Evolutionary conservation across 1,140 invertebrate species (phyloP).

Genomic region (Heliconius nattereri): DNA sequence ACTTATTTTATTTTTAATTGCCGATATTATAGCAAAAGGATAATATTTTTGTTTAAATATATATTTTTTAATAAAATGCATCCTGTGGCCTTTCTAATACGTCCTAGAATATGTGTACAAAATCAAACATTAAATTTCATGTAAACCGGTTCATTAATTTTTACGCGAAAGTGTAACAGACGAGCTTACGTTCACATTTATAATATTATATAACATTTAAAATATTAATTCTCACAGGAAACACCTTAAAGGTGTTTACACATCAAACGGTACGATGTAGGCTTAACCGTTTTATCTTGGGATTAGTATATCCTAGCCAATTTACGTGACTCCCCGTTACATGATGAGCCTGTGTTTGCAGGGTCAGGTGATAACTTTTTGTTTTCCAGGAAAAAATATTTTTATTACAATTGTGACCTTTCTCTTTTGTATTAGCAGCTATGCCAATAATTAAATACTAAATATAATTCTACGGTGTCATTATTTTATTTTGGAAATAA

Average conservation of each 20-base stretch:
- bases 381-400: slow-evolving; percentile 43
- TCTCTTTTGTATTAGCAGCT: background rate
- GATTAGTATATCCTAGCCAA: slow-evolving; percentile 74
- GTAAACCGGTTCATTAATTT: too few species aligned
- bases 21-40: too few species aligned
- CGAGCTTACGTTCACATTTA: too few species aligned
- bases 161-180: too few species aligned
- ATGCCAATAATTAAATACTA: background rate
- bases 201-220: background rate
- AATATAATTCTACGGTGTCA: background rate
- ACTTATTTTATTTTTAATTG: too few species aligned
- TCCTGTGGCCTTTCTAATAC: too few species aligned
- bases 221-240: slow-evolving; percentile 61
- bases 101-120: too few species aligned
- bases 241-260: slow-evolving; percentile 66
- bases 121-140: too few species aligned
- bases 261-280: slow-evolving; percentile 62
- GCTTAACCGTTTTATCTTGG: slow-evolving; percentile 73
- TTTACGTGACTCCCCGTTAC: slow-evolving; percentile 73
- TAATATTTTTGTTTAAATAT: too few species aligned
- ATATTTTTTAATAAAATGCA: too few species aligned
- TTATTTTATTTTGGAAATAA: too few species aligned
- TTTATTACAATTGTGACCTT: slow-evolving; percentile 38
- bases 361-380: slow-evolving; percentile 65
- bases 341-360: slow-evolving; percentile 66